A percentile compares a stretch with the other conserved stretches of the same genome.
Conservation (phyloP, 2,888 invertebrate genomes). For the Xestia c-nigrum region DNA sequence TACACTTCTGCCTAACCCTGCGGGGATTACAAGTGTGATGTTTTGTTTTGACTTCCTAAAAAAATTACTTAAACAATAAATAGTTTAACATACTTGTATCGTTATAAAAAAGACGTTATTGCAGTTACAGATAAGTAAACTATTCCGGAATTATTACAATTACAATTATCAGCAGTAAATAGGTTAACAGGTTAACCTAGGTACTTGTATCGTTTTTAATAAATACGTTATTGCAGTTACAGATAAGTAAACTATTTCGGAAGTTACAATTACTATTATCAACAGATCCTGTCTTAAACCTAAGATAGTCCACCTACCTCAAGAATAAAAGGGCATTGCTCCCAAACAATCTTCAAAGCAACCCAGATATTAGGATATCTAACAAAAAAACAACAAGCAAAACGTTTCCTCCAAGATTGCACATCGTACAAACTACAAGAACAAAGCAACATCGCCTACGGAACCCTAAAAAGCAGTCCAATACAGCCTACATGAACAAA, state of each 20-base stretch:
- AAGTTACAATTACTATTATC: too few relatives aligned
- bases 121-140: background rate
- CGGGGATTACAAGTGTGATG: too few relatives aligned
- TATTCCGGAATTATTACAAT: too few relatives aligned
- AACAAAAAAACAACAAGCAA: slow-evolving; percentile 47
- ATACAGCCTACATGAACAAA: slow-evolving; percentile 72
- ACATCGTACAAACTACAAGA: slow-evolving; percentile 33
- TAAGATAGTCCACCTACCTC: background rate
- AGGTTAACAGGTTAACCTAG: too few relatives aligned
- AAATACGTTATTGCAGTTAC: too few relatives aligned
- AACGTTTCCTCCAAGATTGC: slow-evolving; percentile 54
- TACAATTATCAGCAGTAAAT: too few relatives aligned
- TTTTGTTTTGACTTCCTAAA: background rate
- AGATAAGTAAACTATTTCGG: too few relatives aligned
- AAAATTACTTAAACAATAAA: background rate
- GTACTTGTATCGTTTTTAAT: too few relatives aligned
- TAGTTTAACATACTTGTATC: background rate
- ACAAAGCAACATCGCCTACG: slow-evolving; percentile 48
- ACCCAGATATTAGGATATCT: slow-evolving; percentile 5
- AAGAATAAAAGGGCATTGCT: background rate
- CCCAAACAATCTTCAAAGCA: background rate
- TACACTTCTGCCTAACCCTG: too few relatives aligned
- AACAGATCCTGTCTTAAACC: too few relatives aligned
- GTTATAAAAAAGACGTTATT: background rate
- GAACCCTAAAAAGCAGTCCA: slow-evolving; percentile 62